Evolutionary conservation across 2,113 vertebrate species (phyloP).

Genomic region (Nycticebus coucang): DNA sequence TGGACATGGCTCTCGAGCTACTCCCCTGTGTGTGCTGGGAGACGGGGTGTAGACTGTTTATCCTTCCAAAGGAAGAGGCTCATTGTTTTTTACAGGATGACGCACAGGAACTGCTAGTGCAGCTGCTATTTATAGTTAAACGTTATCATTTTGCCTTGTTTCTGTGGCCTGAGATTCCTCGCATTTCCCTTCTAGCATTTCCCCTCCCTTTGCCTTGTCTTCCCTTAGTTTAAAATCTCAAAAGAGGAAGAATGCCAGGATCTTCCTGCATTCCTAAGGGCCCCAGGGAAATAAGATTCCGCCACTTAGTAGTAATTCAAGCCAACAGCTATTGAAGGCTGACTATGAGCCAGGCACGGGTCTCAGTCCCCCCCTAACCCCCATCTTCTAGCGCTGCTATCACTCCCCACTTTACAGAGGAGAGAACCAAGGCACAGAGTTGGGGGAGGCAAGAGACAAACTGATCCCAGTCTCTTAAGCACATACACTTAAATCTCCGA

Average conservation of each 20-base stretch:
- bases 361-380: no score
- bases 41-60: neutral
- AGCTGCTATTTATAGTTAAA: conserved; percentile 36
- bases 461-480: neutral
- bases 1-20: neutral
- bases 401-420: no score
- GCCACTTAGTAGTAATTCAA: neutral
- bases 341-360: neutral
- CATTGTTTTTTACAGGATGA: conserved; percentile 25
- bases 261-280: neutral
- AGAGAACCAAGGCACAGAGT: neutral
- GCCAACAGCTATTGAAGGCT: neutral
- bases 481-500: neutral
- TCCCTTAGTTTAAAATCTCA: neutral
- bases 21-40: neutral
- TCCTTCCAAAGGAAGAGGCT: conserved; percentile 33
- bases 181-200: neutral
- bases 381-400: rapidly evolving
- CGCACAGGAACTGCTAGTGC: neutral
- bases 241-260: no score
- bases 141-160: neutral
- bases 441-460: rapidly evolving
- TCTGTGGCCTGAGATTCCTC: neutral
- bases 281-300: neutral
- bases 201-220: neutral